Conservation (phyloP, 2,113 vertebrate genomes). For the Strix aluco region DNA sequence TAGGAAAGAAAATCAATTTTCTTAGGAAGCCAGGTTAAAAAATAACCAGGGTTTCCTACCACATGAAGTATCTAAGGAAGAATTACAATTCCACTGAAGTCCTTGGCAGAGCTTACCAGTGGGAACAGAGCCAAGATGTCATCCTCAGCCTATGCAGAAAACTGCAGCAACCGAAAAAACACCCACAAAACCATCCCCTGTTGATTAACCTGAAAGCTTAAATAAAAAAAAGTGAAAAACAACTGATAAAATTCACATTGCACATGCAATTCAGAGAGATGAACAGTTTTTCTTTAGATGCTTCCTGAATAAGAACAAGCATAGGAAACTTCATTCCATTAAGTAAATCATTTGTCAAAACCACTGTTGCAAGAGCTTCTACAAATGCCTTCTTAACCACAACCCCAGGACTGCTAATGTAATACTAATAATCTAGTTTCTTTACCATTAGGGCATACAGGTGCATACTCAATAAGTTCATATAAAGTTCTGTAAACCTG, state of each 20-base stretch:
- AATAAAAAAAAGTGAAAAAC: neutral
- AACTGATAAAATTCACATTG: neutral
- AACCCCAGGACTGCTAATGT: neutral
- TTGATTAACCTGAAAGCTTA: neutral
- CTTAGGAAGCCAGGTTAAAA: neutral
- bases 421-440: neutral
- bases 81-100: neutral
- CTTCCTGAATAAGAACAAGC: neutral
- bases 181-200: neutral
- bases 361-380: neutral
- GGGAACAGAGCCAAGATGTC: neutral
- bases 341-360: constrained; percentile 8
- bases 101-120: neutral
- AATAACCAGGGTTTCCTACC: neutral
- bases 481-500: neutral
- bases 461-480: neutral
- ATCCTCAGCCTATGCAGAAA: neutral
- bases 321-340: neutral
- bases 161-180: neutral
- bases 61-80: neutral
- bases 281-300: neutral
- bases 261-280: neutral
- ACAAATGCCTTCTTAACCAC: neutral
- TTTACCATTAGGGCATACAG: neutral
- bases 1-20: neutral